Conservation (phyloP, 2,888 invertebrate species). For the Quadroppia sp. region DNA sequence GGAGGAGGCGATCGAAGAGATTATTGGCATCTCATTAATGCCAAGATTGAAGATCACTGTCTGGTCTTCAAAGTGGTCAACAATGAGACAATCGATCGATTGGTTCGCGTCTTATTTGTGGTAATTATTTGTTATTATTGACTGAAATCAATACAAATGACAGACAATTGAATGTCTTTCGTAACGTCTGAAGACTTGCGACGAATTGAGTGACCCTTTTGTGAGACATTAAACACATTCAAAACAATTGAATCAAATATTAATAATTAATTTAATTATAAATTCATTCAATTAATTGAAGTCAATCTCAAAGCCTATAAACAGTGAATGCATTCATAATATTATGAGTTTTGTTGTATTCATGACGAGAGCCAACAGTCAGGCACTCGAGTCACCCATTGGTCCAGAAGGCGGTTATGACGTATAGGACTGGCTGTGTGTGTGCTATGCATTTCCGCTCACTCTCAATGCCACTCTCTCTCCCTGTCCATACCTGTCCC, state of each 20-base stretch:
- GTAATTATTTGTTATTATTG: too few species aligned
- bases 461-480: too few species aligned
- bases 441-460: too few species aligned
- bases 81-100: background rate
- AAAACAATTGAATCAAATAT: background rate
- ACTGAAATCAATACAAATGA: too few species aligned
- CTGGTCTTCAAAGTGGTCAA: background rate
- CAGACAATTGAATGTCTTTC: background rate
- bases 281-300: too few species aligned
- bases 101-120: too few species aligned
- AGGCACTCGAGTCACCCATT: background rate
- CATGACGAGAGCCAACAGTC: background rate
- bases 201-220: background rate
- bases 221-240: too few species aligned
- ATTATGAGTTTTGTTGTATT: background rate
- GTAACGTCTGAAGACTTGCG: background rate
- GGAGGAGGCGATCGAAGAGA: slow-evolving; percentile 8
- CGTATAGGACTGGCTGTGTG: too few species aligned
- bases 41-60: background rate
- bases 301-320: background rate
- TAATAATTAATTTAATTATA: background rate
- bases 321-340: slow-evolving; percentile 8
- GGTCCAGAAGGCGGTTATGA: too few species aligned
- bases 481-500: too few species aligned
- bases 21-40: slow-evolving; percentile 18